Evolutionary conservation across 2,888 invertebrate genomes (phyloP), one percentile per base, ranked within the genome.

Genomic region (Habrosyne pyritoides): DNA sequence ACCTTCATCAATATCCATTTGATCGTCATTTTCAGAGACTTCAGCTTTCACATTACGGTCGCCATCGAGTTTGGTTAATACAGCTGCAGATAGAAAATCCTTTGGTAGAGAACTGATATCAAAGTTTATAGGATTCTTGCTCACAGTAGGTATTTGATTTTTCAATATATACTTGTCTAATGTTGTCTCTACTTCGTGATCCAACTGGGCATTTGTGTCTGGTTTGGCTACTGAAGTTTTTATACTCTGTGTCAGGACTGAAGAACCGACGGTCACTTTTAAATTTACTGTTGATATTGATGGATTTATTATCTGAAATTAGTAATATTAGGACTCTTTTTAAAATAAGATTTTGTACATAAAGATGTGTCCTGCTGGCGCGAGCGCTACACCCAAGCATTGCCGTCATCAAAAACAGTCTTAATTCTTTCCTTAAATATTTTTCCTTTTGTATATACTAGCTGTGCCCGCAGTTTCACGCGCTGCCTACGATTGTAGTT

Each of bases 1-100:
- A 86, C 87, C 87, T 75, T 86, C 84, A 73, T 87, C 86, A 60
- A 83, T 84, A 46, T 86, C 84, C 83, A 89, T 83, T 0, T 72
- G 57, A 4, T 82, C 77, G 46, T 79, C 79, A 50, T 70, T 62
- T 57, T 51, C 56, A 6, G 10, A 22, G 0, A 24, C 57, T 28
- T 60, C 64, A 12, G 6, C 64, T 14, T 71, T 73, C 3, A 65
- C 76, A 0, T 59, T 57, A 24, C 64, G 65, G 10, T 60, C 60
- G 10, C 22, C 30, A 14, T 52, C 48, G 0, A 56, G 28, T 46
- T 55, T 62, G 42, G 33, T 59, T 26, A 67, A 57, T 57, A 73
- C 66, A 0, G 63, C 63, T 21, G 42, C 14, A 69, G 75, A 60
- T 18, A 85, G 57, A 21, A 83, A 80, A 53, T 84, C 78, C 36